Conservation (phyloP, 2,113 vertebrate species). For the Strigops habroptila region DNA sequence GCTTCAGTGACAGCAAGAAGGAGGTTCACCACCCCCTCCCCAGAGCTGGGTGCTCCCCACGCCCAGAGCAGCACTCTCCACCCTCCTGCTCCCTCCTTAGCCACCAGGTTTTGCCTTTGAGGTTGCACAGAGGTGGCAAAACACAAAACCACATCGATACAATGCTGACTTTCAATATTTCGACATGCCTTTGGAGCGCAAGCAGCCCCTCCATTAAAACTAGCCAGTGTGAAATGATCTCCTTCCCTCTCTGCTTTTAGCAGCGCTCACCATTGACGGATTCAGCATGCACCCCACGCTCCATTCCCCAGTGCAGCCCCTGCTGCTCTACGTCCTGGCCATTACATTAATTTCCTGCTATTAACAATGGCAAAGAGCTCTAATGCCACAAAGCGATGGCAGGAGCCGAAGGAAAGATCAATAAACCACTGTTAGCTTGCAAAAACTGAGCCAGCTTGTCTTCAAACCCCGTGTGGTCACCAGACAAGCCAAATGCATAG, state of each 20-base stretch:
- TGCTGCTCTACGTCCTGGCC: background rate
- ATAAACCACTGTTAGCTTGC: background rate
- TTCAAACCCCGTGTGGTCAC: background rate
- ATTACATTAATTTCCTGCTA: background rate
- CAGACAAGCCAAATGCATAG: background rate
- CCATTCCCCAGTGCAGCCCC: background rate
- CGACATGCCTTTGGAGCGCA: accelerated
- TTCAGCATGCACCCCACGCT: accelerated
- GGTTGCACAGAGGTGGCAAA: accelerated
- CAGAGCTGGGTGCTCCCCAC: accelerated
- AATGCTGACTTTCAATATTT: background rate
- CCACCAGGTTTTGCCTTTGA: background rate
- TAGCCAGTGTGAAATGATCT: accelerated
- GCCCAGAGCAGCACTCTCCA: background rate
- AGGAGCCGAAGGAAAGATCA: background rate
- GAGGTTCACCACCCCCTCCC: background rate
- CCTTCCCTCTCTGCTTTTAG: background rate
- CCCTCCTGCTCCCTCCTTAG: background rate
- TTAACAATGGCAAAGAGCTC: background rate
- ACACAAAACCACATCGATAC: accelerated
- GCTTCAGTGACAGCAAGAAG: background rate
- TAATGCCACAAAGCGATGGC: accelerated
- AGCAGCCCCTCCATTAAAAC: background rate
- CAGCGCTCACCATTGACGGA: accelerated
- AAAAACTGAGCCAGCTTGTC: background rate